Base-by-base conservation (phyloP, 2,888 invertebrate genomes). In the Gymnocheta viridis region DNA sequence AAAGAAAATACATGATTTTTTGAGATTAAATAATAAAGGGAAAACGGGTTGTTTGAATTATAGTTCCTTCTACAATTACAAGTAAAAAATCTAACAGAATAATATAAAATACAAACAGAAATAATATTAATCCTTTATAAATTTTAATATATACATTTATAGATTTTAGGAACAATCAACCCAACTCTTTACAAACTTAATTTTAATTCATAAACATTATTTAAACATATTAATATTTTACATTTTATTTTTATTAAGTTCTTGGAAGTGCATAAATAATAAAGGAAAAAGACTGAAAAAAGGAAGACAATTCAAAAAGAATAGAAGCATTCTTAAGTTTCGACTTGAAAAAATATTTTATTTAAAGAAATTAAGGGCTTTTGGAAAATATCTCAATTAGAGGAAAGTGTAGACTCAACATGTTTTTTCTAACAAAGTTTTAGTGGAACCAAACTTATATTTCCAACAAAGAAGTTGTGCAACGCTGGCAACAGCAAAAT, bases 21-120 rank as follows among this genome's bases (percentile, higher is more conserved):
- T 69, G 56, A 58, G 62, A 64, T 74, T 56, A 19, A 73, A 74
- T 54, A 67, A 41, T 32, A 32, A 41, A 62, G 81, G 77, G 56
- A 72, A 81, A 84, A 81, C 81, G 84, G 84, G 80, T 84, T 84
- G 84, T 81, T 84, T 84, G 72, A 84, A 84, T 81, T 73, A 84
- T 72, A 84, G 81, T 84, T 84, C 81, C 84, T 81, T 80, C 67
- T 81, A 81, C 81, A 62, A 67, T 54, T 81, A 67, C 29, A 67
- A 54, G 9, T 66, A 67, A 74, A 22, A 51, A 58, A 35, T 24
- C 9, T 51, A 62, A 51, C 38, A 49, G 24, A 32, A 51, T 24
- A 41, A 32, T 38, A 67, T 60, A 24, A 24, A 60, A 54, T 19
- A 41, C n/a, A 7, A 38, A 73, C 29, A 29, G 3, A 76, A 35